A percentile compares a stretch with the other conserved stretches of the same genome.
Evolutionary conservation across 2,113 vertebrate species (phyloP).

Genomic region (Actenoides lindsayi): DNA sequence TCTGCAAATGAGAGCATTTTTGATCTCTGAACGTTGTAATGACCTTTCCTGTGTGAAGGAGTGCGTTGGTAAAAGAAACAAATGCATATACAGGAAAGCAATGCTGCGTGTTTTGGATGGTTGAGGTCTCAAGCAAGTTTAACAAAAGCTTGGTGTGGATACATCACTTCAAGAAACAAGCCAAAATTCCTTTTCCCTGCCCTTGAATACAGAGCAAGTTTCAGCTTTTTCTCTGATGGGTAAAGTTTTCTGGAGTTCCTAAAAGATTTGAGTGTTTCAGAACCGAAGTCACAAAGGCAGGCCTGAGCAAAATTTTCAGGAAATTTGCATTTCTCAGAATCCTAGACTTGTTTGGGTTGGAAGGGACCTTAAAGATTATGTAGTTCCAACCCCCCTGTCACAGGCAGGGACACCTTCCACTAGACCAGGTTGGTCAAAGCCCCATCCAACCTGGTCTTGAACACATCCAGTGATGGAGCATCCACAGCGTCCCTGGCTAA

Average conservation of each 20-base stretch:
- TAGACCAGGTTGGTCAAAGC: no score
- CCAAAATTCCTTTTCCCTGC: background rate
- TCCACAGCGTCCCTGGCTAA: no score
- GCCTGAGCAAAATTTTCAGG: background rate
- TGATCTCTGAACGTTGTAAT: background rate
- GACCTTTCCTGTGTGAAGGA: background rate
- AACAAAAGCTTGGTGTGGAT: background rate
- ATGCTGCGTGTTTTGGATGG: background rate
- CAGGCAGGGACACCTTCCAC: no score
- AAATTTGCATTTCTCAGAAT: background rate
- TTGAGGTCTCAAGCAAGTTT: background rate
- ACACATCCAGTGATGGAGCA: no score
- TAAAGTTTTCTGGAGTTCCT: background rate
- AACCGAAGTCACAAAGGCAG: background rate
- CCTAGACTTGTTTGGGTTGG: no score
- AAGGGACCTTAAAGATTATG: no score
- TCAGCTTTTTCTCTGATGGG: background rate
- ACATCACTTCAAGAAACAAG: background rate
- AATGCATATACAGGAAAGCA: background rate
- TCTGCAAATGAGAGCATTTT: background rate
- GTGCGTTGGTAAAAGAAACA: background rate
- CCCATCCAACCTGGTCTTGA: no score
- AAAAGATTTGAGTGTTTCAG: background rate
- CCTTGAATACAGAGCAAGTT: background rate
- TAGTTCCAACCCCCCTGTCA: no score